Evolutionary conservation across 2,888 invertebrate genomes (phyloP).

Genomic region (Zygothrica quintamaculata): DNA sequence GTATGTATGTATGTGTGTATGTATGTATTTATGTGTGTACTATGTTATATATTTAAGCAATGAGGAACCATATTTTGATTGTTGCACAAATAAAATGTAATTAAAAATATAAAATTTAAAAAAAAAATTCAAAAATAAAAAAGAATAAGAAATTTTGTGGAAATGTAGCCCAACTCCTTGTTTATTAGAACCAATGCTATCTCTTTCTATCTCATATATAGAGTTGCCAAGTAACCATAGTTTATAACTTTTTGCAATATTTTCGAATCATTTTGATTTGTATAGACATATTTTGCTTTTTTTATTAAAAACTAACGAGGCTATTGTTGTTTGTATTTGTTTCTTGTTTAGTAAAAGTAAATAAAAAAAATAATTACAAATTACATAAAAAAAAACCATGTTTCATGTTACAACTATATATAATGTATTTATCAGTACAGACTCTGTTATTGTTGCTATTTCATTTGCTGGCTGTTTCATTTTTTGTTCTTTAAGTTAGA

Average conservation of each 20-base stretch:
- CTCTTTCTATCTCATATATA: not conserved
- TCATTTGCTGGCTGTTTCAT: constrained; percentile 14
- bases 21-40: constrained; percentile 28
- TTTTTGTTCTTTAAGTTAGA: constrained; percentile 54
- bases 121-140: constrained; percentile 30
- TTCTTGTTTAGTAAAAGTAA: constrained; percentile 45
- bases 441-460: constrained; percentile 5
- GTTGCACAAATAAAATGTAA: no score
- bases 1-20: constrained; percentile 3
- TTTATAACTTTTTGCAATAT: constrained; percentile 65
- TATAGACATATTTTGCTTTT: constrained; percentile 51
- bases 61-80: constrained; percentile 72
- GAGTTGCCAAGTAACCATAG: constrained; percentile 27
- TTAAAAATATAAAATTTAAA: no score
- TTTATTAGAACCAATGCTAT: no score
- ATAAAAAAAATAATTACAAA: constrained; percentile 6
- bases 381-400: not conserved
- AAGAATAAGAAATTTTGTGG: constrained; percentile 11
- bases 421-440: not conserved
- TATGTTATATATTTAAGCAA: constrained; percentile 47
- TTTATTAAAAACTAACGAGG: constrained; percentile 75
- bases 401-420: no score
- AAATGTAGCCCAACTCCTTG: constrained; percentile 4
- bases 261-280: constrained; percentile 51
- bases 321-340: constrained; percentile 67